Evolutionary conservation across 2,797 vertebrate species (phyloP).

Genomic region (Gambelia wislizenii): DNA sequence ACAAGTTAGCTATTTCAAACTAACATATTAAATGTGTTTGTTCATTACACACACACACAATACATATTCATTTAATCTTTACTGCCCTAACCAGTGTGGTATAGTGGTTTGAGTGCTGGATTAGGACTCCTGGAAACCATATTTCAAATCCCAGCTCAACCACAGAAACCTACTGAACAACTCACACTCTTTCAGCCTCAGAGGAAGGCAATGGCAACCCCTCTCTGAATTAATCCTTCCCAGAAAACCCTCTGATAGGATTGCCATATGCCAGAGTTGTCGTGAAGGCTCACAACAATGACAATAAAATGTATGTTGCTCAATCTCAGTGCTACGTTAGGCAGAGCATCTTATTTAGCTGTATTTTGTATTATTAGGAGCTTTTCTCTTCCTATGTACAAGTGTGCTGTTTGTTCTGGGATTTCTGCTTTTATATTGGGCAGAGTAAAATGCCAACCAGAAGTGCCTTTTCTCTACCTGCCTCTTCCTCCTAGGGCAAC

Average conservation of each 20-base stretch:
- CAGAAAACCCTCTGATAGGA: no score
- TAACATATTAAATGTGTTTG: neutral
- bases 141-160: no score
- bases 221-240: no score
- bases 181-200: no score
- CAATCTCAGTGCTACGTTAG: neutral
- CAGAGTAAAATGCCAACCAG: neutral
- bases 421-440: neutral
- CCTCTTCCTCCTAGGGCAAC: neutral
- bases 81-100: neutral
- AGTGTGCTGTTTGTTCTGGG: neutral
- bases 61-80: neutral
- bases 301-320: neutral
- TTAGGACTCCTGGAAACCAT: no score
- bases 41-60: neutral
- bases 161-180: no score
- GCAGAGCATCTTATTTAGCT: neutral
- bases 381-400: neutral
- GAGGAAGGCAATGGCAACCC: no score
- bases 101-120: no score
- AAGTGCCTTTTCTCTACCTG: fast-evolving
- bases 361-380: constrained; percentile 5
- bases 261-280: no score
- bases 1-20: neutral
- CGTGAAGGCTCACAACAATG: no score